Base-by-base conservation (phyloP, 2,113 vertebrate species). In the Entomyzon cyanotis region DNA sequence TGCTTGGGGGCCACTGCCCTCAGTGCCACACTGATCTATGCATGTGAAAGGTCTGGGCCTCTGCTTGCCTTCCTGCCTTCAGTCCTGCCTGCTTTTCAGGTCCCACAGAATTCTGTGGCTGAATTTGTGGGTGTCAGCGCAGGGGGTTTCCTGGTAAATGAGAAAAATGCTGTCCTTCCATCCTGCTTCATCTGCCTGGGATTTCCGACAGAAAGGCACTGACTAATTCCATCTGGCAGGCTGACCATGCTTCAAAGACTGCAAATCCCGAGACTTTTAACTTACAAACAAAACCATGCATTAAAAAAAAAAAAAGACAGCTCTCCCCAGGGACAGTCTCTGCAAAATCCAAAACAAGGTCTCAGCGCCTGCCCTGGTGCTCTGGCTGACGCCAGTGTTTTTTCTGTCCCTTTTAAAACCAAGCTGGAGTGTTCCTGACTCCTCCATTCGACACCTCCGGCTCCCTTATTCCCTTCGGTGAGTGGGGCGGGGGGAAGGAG, bases 201-300 rank as follows among this genome's bases (percentile, higher is more conserved):
- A 96, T 97, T 96, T 97, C 95, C 64, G 27, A 94, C 86, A 15
- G 37, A 96, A 96, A 96, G 83, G 91, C 94, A 92, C 93, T 97
- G 97, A 96, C 96, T 95, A 94, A 96, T 97, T 95, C 95, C 96
- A 96, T 96, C 93, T 97, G 96, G 95, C 93, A 96, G 84, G 73
- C 93, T 95, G 95, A 96, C 93, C 85, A 30, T 12, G 86, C 91
- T 97, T 97, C 95, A 96, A 96, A 96, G 96, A 55, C 93, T 90
- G 80, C 90, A 96, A 47, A 97, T 96, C 94, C 90, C 23, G 35
- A 88, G 97, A 96, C 93, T 96, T 96, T 91, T 95, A 96, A 96
- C 94, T 93, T 94, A 80, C 90, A 96, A 97, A 96, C 84, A 96
- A 87, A 96, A 95, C 94, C 89, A 91, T 87, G 90, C 84, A 63